phyloP scores from a whole-genome alignment of 2,113 vertebrate species.

The Pomatorhinus ruficollis region DNA sequence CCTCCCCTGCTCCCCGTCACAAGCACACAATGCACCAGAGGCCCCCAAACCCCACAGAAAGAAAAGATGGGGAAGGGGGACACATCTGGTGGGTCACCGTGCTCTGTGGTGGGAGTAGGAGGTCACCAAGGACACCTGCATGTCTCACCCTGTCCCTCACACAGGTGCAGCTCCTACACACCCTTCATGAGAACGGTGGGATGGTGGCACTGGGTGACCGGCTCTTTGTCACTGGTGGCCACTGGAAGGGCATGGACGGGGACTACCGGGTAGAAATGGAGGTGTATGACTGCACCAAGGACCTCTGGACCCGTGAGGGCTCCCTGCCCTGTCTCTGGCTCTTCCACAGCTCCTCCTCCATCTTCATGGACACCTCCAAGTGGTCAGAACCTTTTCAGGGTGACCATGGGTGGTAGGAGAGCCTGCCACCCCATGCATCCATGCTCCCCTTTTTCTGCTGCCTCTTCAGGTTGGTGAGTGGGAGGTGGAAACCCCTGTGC shows the following conservation, averaged over 20 bases:
- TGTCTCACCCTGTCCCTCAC: neutral
- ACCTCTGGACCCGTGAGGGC: conserved; percentile 84
- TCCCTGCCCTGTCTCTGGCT: conserved; percentile 91
- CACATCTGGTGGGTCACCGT: rapidly evolving
- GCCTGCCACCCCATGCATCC: neutral
- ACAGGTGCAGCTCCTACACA: conserved; percentile 92
- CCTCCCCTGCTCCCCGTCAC: neutral
- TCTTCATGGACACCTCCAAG: conserved; percentile 87
- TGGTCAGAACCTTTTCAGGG: conserved; percentile 82
- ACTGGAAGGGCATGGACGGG: conserved; percentile 95
- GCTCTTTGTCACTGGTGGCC: conserved; percentile 89
- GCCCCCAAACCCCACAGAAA: neutral
- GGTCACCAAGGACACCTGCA: rapidly evolving
- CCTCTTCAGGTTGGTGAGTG: neutral
- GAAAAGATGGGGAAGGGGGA: neutral
- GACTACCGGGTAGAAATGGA: conserved; percentile 96
- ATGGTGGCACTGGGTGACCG: conserved; percentile 82
- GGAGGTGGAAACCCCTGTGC: neutral
- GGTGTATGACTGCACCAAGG: conserved; percentile 79
- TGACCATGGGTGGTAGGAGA: neutral
- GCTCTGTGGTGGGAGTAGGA: neutral
- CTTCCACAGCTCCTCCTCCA: conserved; percentile 86
- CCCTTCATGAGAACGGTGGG: conserved; percentile 91
- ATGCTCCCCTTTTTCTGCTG: neutral
- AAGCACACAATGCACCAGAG: rapidly evolving